Conservation (phyloP, 1,140 invertebrate genomes). For the Gryon sp. region DNA sequence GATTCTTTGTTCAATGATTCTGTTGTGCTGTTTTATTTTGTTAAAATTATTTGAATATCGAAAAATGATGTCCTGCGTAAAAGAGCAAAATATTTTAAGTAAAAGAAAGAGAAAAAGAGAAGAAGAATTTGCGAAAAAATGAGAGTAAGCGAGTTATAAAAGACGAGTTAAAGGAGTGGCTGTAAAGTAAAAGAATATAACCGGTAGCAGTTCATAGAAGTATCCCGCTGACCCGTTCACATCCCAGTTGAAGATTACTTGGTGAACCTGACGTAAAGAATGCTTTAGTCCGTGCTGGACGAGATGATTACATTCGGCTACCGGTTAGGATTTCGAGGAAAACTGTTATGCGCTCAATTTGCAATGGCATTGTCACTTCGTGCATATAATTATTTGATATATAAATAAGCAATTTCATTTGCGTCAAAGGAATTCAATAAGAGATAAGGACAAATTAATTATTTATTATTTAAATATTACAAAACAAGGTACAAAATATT, state of each 20-base stretch:
- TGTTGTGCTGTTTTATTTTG: conserved; percentile 13
- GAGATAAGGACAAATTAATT: too few species aligned
- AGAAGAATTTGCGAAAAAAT: conserved; percentile 27
- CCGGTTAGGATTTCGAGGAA: conserved; percentile 51
- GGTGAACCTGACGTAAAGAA: conserved; percentile 72
- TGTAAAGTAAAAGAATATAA: conserved; percentile 65
- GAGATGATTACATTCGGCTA: conserved; percentile 54
- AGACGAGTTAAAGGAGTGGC: conserved; percentile 45
- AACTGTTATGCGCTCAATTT: conserved; percentile 59
- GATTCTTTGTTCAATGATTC: conserved; percentile 17
- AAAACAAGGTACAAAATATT: too few species aligned
- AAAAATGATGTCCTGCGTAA: conserved; percentile 13
- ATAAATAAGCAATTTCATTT: too few species aligned
- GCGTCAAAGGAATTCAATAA: too few species aligned
- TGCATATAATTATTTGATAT: conserved; percentile 40
- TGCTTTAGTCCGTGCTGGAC: conserved; percentile 70
- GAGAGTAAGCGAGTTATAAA: conserved; percentile 35
- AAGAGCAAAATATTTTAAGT: conserved; percentile 20
- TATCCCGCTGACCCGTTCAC: conserved; percentile 74
- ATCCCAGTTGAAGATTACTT: conserved; percentile 64
- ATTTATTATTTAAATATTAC: too few species aligned
- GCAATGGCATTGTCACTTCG: conserved; percentile 43
- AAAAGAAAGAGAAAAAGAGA: too few species aligned
- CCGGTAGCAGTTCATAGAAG: conserved; percentile 73
- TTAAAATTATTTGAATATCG: conserved; percentile 24